Conservation (phyloP, 2,113 vertebrate genomes). For the Crotalus tigris region DNA sequence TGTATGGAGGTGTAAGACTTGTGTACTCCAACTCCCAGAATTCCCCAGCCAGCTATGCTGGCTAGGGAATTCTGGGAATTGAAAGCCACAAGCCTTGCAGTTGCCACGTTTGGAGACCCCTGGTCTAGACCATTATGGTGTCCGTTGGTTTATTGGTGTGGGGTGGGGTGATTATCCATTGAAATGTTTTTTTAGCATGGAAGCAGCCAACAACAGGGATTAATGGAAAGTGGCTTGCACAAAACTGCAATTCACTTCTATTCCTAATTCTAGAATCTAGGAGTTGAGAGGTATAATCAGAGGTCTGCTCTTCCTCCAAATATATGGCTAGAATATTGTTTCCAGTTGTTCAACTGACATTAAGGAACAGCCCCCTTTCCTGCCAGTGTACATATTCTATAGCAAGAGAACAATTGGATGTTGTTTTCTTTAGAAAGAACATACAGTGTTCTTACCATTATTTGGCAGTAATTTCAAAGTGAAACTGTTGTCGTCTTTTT, state of each 20-base stretch:
- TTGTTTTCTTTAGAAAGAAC: slow-evolving; percentile 20
- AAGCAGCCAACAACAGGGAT: background rate
- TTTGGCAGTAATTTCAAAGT: slow-evolving; percentile 32
- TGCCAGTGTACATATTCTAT: background rate
- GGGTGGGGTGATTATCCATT: background rate
- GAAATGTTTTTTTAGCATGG: fast-evolving
- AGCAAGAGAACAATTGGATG: background rate
- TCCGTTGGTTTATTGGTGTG: background rate
- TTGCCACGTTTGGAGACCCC: background rate
- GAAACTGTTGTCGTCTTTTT: slow-evolving; percentile 17
- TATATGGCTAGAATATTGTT: background rate
- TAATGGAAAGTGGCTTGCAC: background rate
- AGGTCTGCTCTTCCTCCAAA: background rate
- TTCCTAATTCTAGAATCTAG: background rate
- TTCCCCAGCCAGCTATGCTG: background rate
- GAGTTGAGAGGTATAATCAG: background rate
- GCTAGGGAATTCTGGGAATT: background rate
- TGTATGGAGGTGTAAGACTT: too few relatives aligned
- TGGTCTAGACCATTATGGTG: background rate
- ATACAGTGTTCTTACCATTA: background rate
- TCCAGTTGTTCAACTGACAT: background rate
- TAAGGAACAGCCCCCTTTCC: background rate
- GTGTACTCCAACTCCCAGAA: too few relatives aligned
- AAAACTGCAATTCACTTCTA: background rate
- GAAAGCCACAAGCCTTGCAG: background rate